These are phyloP conservation scores for Drosophila nr. perissopoda DNA, from an alignment of 2,888 invertebrate species.

Conservation along the genomic window DNA sequence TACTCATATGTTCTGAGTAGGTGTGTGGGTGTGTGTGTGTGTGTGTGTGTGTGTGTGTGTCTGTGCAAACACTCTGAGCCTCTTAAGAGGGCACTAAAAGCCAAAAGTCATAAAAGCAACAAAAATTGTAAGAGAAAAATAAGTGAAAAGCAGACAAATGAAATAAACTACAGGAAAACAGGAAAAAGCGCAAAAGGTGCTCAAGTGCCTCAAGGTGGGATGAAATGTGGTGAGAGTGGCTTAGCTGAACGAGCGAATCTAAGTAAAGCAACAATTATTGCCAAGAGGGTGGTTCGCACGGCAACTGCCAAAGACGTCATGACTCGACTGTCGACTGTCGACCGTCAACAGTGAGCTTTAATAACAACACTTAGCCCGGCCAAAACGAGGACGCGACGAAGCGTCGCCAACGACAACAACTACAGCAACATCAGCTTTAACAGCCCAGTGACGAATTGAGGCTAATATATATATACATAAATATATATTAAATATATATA, in stretches of 20 bases:
- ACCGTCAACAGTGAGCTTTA: slow-evolving; percentile 59
- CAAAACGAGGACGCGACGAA: slow-evolving; percentile 34
- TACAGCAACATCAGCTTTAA: slow-evolving; percentile 47
- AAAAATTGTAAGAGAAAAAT: slow-evolving; percentile 59
- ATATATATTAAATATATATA: slow-evolving; percentile 9
- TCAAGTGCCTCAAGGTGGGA: slow-evolving; percentile 43
- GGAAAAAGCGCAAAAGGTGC: slow-evolving; percentile 65
- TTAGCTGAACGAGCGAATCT: slow-evolving; percentile 36
- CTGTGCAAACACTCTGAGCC: slow-evolving; percentile 58
- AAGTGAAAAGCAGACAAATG: slow-evolving; percentile 75
- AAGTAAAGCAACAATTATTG: slow-evolving; percentile 81
- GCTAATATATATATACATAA: slow-evolving; percentile 61
- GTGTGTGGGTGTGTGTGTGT: slow-evolving; percentile 17
- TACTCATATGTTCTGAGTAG: slow-evolving; percentile 70
- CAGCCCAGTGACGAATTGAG: slow-evolving; percentile 69
- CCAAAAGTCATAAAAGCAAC: slow-evolving; percentile 79
- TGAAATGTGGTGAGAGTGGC: slow-evolving; percentile 4
- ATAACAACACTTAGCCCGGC: slow-evolving; percentile 62
- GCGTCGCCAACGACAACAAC: slow-evolving; percentile 14
- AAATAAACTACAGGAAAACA: slow-evolving; percentile 70
- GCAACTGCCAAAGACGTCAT: slow-evolving; percentile 44
- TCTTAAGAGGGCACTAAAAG: slow-evolving; percentile 80
- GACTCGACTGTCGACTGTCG: slow-evolving; percentile 30
- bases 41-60: slow-evolving; percentile 15
- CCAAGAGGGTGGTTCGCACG: slow-evolving; percentile 54